These are phyloP conservation scores for Diceros bicornis DNA, from an alignment of 2,797 vertebrate species.

Conservation along the genomic window DNA sequence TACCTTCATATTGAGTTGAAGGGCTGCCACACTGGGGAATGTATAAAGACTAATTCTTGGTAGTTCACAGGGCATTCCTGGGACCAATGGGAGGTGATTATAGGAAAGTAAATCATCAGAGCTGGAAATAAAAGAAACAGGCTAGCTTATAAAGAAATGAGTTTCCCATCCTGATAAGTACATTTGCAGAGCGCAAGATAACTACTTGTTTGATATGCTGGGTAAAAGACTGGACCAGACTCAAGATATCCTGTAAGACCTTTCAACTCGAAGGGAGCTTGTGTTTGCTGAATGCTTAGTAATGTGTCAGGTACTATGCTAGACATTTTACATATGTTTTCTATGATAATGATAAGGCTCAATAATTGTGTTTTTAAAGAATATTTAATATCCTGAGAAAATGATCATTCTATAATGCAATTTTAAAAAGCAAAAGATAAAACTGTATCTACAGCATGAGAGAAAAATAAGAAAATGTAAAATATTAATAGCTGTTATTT, in stretches of 20 bases:
- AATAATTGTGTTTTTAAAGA: not conserved
- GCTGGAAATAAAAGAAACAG: not conserved
- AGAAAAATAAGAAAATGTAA: not conserved
- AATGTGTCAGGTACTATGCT: not conserved
- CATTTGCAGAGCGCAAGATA: not conserved
- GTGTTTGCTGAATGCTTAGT: not conserved
- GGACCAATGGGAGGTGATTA: not conserved
- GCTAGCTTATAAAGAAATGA: not conserved
- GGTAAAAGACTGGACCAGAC: not conserved
- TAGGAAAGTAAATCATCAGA: not conserved
- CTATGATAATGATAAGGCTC: not conserved
- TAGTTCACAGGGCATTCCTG: not conserved
- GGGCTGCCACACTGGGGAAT: not conserved
- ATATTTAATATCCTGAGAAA: not conserved
- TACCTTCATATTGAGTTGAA: not conserved
- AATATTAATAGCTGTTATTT: not conserved
- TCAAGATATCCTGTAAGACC: not conserved
- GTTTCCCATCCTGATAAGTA: not conserved
- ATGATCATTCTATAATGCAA: not conserved
- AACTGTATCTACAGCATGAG: not conserved
- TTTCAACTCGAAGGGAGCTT: not conserved
- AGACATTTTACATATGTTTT: not conserved
- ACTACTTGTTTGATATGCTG: not conserved
- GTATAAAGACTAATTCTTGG: not conserved
- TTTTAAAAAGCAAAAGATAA: constrained; percentile 44